Evolutionary conservation across 2,888 invertebrate species (phyloP), one percentile per base, ranked within the genome.

Genomic region (Drosophila pseudotalamancana): DNA sequence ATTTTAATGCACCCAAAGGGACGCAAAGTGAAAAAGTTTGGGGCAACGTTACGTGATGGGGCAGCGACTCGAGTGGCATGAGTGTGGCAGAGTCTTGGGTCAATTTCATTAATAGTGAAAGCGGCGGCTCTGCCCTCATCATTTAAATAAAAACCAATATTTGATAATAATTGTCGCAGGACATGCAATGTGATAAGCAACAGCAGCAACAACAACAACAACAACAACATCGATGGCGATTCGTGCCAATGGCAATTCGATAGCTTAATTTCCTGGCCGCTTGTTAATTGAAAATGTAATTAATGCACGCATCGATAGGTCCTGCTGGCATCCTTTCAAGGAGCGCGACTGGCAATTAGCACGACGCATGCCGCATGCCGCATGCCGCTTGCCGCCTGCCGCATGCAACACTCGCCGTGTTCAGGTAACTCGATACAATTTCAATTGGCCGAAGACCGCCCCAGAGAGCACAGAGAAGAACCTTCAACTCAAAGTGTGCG

Each of bases 1-100:
- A 89, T 88, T 90, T 88, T 88, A 89, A 86, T 88, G 88, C 87
- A 89, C 90, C 90, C 88, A 87, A 88, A 87, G 85, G 85, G 77
- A 68, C 74, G 40, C 63, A 76, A 84, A 82, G 78, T 82, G 78
- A 78, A 78, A 81, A 83, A 78, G 53, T 72, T 83, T 65, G 43
- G 34, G 34, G 39, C 37, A 61, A 50, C 77, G 77, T 85, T 80
- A 86, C 80, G 80, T 86, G 80, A 76, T 83, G 71, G 43, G n/a
- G 68, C 40, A 51, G 46, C 18, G 70, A 63, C 50, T 16, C 39
- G 31, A 37, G 37, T 5, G 42, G 27, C 25, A 4, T 4, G 21
- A 16, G 19, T 31, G 48, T 25, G 53, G 25, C 3, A 11, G 1
- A n/a, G 23, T 42, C 56, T 19, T 49, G 35, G 42, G 55, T 66